phyloP scores from a whole-genome alignment of 2,113 vertebrate species.

The Heterocephalus glaber region DNA sequence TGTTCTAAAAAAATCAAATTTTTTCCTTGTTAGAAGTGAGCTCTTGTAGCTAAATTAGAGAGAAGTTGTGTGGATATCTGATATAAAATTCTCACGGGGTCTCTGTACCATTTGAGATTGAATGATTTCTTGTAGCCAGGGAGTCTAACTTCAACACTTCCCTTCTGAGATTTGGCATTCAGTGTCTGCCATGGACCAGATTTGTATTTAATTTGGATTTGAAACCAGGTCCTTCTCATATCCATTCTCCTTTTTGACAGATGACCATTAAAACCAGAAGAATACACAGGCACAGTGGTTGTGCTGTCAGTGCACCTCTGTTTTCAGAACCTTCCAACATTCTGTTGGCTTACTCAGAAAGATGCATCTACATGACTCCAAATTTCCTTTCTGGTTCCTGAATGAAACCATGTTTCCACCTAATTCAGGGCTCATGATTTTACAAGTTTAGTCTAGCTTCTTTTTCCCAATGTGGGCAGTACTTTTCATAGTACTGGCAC shows the following conservation, averaged over 20 bases:
- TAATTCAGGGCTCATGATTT: conserved; percentile 28
- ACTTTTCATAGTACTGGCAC: not conserved
- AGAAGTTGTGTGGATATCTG: not conserved
- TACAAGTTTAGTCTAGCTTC: conserved; percentile 40
- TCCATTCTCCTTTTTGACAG: not conserved
- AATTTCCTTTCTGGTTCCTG: conserved; percentile 4
- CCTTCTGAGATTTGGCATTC: not conserved
- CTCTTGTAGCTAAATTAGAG: not conserved
- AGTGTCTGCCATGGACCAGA: not conserved
- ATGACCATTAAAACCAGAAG: not conserved
- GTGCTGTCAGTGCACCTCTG: not conserved
- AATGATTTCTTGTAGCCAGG: not conserved
- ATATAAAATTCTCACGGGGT: not conserved
- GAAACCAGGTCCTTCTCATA: conserved; percentile 20
- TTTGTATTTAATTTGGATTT: not conserved
- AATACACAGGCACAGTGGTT: not conserved
- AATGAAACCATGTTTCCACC: conserved; percentile 35
- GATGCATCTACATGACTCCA: not conserved
- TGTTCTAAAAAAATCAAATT: conserved; percentile 36
- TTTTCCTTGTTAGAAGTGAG: not conserved
- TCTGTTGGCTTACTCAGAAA: not conserved
- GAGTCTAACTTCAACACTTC: not conserved
- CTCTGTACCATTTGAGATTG: not conserved
- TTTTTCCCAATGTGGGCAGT: not conserved
- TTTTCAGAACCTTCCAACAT: not conserved